These are phyloP conservation scores for Pandemis heparana DNA, from an alignment of 2,888 invertebrate genomes.

Conservation along the genomic window DNA sequence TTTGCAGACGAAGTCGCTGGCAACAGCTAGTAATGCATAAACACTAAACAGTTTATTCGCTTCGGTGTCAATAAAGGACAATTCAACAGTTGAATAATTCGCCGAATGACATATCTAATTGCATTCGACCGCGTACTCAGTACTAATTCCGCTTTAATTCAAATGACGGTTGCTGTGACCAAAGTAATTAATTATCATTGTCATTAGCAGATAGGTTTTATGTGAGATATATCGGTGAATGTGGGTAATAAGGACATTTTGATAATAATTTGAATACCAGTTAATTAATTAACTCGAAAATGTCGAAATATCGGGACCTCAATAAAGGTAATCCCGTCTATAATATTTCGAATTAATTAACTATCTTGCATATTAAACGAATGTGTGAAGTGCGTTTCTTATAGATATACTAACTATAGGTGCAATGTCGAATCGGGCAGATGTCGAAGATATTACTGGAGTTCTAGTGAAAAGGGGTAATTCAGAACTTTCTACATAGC, in stretches of 20 bases:
- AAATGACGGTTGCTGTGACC: background rate
- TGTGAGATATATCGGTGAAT: background rate
- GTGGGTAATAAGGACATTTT: background rate
- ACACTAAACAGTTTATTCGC: background rate
- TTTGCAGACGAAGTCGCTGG: too few species aligned
- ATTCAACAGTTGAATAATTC: conserved; percentile 39
- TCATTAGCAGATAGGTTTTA: background rate
- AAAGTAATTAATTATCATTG: conserved; percentile 1
- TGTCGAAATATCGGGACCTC: too few species aligned
- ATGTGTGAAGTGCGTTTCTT: background rate
- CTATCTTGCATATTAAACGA: background rate
- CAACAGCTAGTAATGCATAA: too few species aligned
- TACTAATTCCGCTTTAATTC: background rate
- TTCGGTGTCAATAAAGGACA: conserved; percentile 29
- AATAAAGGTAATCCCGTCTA: too few species aligned
- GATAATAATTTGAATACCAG: background rate
- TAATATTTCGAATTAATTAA: background rate
- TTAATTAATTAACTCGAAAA: background rate
- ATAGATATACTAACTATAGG: too few species aligned
- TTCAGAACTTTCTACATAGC: too few species aligned
- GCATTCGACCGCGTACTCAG: conserved; percentile 29
- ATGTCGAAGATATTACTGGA: too few species aligned
- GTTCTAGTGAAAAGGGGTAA: too few species aligned
- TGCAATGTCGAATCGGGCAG: too few species aligned
- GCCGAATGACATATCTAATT: conserved; percentile 37